These are phyloP conservation scores for Macrotus californicus DNA, from an alignment of 2,113 vertebrate genomes.

Conservation along the genomic window DNA sequence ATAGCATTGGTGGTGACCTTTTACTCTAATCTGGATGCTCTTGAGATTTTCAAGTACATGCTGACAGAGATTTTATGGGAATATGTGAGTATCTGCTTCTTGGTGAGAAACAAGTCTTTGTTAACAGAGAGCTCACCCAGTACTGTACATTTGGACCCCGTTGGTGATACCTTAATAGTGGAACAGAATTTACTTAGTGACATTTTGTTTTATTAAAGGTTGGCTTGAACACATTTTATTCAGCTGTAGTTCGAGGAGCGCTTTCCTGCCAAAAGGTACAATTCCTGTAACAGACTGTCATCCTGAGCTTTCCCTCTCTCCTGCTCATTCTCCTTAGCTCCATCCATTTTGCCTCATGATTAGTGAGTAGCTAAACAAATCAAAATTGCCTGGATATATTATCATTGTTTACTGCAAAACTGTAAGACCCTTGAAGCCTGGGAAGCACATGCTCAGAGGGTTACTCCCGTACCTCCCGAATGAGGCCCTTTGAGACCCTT, in stretches of 20 bases:
- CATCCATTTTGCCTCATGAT: background rate
- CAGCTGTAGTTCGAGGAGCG: background rate
- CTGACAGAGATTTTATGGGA: constrained; percentile 54
- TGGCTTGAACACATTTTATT: constrained; percentile 10
- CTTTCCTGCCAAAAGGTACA: background rate
- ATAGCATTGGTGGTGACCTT: constrained; percentile 43
- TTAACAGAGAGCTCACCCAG: background rate
- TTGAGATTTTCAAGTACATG: constrained; percentile 51
- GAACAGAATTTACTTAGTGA: background rate
- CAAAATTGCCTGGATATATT: background rate
- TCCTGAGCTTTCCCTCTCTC: background rate
- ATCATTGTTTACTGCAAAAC: background rate
- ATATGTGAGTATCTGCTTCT: constrained; percentile 16
- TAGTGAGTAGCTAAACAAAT: background rate
- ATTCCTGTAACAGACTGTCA: background rate
- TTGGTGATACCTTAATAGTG: background rate
- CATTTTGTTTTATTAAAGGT: background rate
- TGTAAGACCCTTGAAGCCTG: background rate
- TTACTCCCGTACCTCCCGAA: background rate
- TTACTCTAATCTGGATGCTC: background rate
- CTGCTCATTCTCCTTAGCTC: background rate
- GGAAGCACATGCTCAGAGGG: background rate
- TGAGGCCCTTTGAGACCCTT: background rate
- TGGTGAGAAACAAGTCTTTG: constrained; percentile 5
- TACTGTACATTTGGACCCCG: background rate